These are phyloP conservation scores for Piscicola geometra DNA, from an alignment of 2,888 invertebrate species.

Conservation along the genomic window DNA sequence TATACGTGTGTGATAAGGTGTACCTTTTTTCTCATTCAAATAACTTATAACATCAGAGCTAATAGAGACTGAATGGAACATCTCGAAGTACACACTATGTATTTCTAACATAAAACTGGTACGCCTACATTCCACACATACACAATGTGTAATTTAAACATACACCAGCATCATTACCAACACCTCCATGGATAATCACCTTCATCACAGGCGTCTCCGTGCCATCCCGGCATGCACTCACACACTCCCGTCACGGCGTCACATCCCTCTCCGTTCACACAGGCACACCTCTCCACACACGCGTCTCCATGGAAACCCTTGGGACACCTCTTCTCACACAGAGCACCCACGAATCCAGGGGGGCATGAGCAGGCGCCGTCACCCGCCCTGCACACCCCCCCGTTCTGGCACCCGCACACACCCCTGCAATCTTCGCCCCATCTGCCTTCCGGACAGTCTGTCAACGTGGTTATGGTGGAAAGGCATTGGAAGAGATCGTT, in stretches of 20 bases:
- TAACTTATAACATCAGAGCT: too few relatives aligned
- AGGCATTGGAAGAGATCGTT: too few relatives aligned
- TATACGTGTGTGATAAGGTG: too few relatives aligned
- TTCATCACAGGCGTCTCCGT: background rate
- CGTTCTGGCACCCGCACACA: background rate
- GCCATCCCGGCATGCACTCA: background rate
- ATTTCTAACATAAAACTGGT: too few relatives aligned
- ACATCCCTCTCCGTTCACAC: slow-evolving; percentile 7
- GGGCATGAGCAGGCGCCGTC: background rate
- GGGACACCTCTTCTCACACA: background rate
- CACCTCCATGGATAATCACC: background rate
- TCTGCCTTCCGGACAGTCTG: slow-evolving; percentile 7
- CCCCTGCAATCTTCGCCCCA: background rate
- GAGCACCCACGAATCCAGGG: background rate
- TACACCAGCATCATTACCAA: background rate
- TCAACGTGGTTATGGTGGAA: too few relatives aligned
- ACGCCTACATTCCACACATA: too few relatives aligned
- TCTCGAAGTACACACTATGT: too few relatives aligned
- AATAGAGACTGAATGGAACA: too few relatives aligned
- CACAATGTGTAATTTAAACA: too few relatives aligned
- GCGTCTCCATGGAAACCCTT: background rate
- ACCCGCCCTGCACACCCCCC: slow-evolving; percentile 2
- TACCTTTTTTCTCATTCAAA: too few relatives aligned
- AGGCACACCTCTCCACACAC: background rate
- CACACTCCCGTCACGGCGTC: slow-evolving; percentile 5